phyloP scores from a whole-genome alignment of 2,113 vertebrate species.

The Balaeniceps rex region DNA sequence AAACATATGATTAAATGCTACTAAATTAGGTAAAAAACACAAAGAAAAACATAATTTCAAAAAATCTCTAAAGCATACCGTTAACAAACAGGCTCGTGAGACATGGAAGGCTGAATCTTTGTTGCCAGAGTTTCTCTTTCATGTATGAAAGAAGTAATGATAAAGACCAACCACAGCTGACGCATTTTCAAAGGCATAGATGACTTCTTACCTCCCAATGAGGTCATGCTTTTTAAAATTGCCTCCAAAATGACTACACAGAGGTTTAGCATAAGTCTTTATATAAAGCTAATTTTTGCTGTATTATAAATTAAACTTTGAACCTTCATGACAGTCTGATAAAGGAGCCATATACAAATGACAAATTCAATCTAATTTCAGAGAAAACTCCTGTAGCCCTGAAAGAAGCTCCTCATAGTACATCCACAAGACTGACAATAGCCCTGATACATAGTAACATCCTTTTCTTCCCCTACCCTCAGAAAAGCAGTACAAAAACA shows the following conservation, averaged over 20 bases:
- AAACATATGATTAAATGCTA: neutral
- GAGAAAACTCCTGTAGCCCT: neutral
- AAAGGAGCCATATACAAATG: neutral
- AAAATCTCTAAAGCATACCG: neutral
- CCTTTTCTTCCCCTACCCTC: neutral
- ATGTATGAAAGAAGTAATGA: neutral
- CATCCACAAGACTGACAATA: neutral
- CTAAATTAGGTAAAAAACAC: neutral
- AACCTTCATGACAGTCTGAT: neutral
- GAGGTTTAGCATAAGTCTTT: neutral
- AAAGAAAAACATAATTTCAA: neutral
- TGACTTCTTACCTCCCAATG: neutral
- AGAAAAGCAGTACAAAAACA: neutral
- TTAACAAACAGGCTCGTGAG: neutral
- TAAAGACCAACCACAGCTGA: neutral
- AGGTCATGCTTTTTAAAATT: neutral
- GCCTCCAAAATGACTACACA: neutral
- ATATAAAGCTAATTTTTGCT: neutral
- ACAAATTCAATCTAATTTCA: neutral
- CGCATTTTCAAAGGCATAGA: neutral
- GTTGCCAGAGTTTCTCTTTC: neutral
- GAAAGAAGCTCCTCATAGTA: neutral
- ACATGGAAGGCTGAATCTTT: neutral
- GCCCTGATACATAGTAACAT: neutral
- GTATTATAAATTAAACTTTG: neutral